Evolutionary conservation across 1,140 invertebrate species (phyloP), one percentile per base, ranked within the genome.

Genomic region (Ditylenchus dipsaci): DNA sequence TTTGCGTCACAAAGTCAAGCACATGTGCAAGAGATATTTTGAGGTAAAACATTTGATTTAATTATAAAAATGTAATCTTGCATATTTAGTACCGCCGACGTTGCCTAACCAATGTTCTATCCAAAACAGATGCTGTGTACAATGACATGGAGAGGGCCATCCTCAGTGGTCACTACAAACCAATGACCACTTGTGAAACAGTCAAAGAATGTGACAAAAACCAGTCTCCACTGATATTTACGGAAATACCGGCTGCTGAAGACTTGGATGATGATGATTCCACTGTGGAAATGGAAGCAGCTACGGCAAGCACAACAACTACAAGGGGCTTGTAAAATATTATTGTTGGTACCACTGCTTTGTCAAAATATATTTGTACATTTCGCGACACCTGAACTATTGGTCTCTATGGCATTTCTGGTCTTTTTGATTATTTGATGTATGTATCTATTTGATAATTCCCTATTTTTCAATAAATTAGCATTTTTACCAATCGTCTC

Each of bases 201-300:
- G 56, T 67, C 21, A 68, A 68, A 30, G 66, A 68, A 63, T 68
- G 66, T 30, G 66, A 70, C 64, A 68, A 68, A 43, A 67, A 70
- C 27, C 66, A 68, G 23, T 64, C 19, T 3, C 66, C 66, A 30
- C 11, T 67, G 38, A 27, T 3, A n/a, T 66, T 67, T 42, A 65
- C 47, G 29, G 64, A 67, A 38, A 45, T 33, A 13, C 43, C 29
- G 1, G 26, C 38, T 21, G 30, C 21, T 11, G 63, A 0, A 29
- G 42, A 27, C 53, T 29, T 38, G 30, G 49, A 15, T n/a, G 63
- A 27, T 49, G 65, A 49, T 26, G 62, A 57, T 42, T 17, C 61
- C 1, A 63, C 8, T 13, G 47, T 15, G 33, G 21, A 43, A 49
- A 33, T 17, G 15, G 27, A 42, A 63, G 0, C 0, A 19, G 9